Evolutionary conservation across 2,113 vertebrate genomes (phyloP), one percentile per base, ranked within the genome.

Genomic region (Planiliza haematocheilus): DNA sequence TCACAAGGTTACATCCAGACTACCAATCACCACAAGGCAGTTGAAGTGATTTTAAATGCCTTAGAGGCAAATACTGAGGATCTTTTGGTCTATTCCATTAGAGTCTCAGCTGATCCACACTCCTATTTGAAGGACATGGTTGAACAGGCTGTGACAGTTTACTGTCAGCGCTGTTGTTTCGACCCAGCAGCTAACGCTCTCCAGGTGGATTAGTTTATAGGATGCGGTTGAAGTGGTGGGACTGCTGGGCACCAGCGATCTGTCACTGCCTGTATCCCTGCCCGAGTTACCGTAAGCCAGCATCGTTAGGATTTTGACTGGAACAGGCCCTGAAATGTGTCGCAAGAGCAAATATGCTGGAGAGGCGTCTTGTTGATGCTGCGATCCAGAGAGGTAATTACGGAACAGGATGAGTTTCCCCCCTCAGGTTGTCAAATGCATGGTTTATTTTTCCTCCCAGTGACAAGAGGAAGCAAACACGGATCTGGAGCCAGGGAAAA

Each of bases 201-300:
- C 83, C 87, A 92, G 89, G 88, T 90, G 91, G 80, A 87, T 73
- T 8, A 82, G 84, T 88, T 87, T 85, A 80, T 63, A 77, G 77
- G 83, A 80, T 91, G 91, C 63, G 90, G 90, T 86, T 78, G 70
- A 34, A 36, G 88, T 78, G 91, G 91, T 78, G 86, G 85, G 89
- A 92, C 91, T 88, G 83, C 65, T 63, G 83, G 89, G 89, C 88
- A 88, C 87, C 91, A 71, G 62, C 80, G 66, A 82, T 74, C 77
- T 69, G 42, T 78, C 86, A 70, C 78, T 79, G 80, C 75, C 73
- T 84, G 82, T 65, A 49, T 61, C 75, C 74, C 45, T 49, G 52
- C 53, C 24, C 24, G 24, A 30, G 2, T 83, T 82, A 84, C 86
- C 13, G 52, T 86, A 79, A 91, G 10, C 39, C 76, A 75, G 70